phyloP scores from a whole-genome alignment of 2,888 invertebrate species.

The Cerastis rubricosa region DNA sequence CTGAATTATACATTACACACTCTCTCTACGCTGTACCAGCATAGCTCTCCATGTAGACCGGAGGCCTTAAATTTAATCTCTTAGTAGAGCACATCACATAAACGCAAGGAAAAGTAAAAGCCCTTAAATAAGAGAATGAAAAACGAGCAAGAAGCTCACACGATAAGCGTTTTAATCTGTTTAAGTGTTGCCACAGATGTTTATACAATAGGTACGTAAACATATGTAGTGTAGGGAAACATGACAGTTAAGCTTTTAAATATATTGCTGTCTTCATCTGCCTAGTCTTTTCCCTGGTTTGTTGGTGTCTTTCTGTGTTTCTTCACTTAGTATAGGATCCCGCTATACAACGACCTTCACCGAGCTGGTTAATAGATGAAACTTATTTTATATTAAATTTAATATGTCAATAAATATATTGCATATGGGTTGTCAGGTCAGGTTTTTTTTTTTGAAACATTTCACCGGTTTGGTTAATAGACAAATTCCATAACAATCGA shows the following conservation, averaged over 20 bases:
- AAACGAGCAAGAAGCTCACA: constrained; percentile 85
- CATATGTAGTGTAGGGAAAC: constrained; percentile 12
- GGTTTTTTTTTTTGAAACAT: too few species aligned
- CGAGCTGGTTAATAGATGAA: too few species aligned
- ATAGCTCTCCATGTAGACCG: constrained; percentile 59
- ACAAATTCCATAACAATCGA: too few species aligned
- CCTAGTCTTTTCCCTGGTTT: not conserved
- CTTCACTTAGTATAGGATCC: too few species aligned
- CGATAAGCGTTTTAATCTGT: constrained; percentile 88
- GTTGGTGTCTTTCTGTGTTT: not conserved
- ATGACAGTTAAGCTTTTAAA: constrained; percentile 24
- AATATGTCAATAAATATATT: too few species aligned
- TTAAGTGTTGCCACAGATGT: constrained; percentile 81
- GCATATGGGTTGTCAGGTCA: too few species aligned
- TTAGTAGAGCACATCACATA: constrained; percentile 81
- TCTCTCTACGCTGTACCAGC: constrained; percentile 22
- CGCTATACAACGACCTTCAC: too few species aligned
- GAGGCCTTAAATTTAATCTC: constrained; percentile 82
- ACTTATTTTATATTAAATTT: too few species aligned
- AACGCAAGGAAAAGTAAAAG: constrained; percentile 85
- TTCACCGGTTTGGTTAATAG: too few species aligned
- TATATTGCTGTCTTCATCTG: constrained; percentile 9
- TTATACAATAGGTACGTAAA: constrained; percentile 47
- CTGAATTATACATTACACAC: constrained; percentile 49
- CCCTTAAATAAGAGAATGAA: constrained; percentile 85